Conservation (phyloP, 2,888 invertebrate genomes). For the Agrilus cyanescens region DNA sequence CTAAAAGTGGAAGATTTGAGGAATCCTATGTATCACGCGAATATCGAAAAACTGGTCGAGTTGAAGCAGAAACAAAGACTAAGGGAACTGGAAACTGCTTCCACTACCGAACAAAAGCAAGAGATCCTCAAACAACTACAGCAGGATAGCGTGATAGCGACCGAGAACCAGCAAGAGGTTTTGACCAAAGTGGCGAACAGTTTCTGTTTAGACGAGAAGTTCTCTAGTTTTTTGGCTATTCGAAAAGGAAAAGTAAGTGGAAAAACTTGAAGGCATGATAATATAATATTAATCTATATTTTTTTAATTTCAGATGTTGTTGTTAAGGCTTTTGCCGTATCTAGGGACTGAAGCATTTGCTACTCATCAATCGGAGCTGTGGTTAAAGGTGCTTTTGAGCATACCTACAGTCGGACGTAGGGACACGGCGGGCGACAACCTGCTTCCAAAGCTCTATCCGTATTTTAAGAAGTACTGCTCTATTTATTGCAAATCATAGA, state of each 20-base stretch:
- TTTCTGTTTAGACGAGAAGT: constrained; percentile 54
- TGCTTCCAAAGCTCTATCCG: constrained; percentile 43
- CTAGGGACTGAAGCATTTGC: constrained; percentile 38
- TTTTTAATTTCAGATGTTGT: constrained; percentile 41
- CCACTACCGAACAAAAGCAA: constrained; percentile 42
- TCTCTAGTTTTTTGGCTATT: constrained; percentile 61
- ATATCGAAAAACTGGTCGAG: constrained; percentile 41
- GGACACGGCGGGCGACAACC: constrained; percentile 39
- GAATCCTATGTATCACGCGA: constrained; percentile 63
- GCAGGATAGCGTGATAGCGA: constrained; percentile 38
- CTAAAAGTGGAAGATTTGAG: constrained; percentile 76
- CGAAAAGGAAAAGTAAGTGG: constrained; percentile 66
- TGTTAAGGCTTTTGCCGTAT: constrained; percentile 54
- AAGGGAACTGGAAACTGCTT: constrained; percentile 44
- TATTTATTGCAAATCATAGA: neutral
- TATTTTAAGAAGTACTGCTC: constrained; percentile 44
- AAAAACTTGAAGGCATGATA: neutral
- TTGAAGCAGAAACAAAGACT: constrained; percentile 32
- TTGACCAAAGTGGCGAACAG: constrained; percentile 53
- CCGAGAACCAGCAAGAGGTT: constrained; percentile 43
- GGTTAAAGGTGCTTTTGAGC: constrained; percentile 48
- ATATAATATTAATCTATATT: neutral
- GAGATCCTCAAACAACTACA: constrained; percentile 42
- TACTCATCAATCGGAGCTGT: constrained; percentile 42
- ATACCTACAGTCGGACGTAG: constrained; percentile 46